Evolutionary conservation across 1,140 invertebrate species (phyloP), one percentile per base, ranked within the genome.

Genomic region (Rhizoglyphus robini): DNA sequence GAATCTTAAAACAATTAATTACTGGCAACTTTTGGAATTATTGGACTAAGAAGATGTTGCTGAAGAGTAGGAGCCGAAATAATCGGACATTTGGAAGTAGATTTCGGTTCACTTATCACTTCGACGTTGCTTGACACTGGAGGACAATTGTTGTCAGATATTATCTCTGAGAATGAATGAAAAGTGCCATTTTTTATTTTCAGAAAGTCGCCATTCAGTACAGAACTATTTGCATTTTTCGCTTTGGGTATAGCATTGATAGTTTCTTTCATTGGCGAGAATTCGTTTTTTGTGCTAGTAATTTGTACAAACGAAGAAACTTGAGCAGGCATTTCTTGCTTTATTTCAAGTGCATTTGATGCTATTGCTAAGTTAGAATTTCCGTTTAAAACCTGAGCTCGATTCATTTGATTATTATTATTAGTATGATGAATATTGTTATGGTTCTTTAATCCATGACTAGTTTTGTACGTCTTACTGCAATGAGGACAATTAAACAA

Each of bases 391-490:
- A 4, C 36, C 61, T 58, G 61, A 63, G 11, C 18, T 32, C 11
- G 58, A n/a, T 60, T n/a, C 18, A 18, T 18, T 51, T 27, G 41
- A 23, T 51, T n/a, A 27, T 65, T 11, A 20, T 11, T 36, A 20
- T 27, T 30, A 3, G 25, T 2, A 66, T 76, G 75, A 58, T 75
- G 71, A 1, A 66, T 57, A 27, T 71, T 61, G 46, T 67, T 69
- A 68, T 89, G 87, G 69, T 81, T 84, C 71, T 85, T 86, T 68
- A 89, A 76, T 32, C 85, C 85, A 74, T 86, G 83, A 15, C 81
- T 77, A 51, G 86, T 86, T 73, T 86, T 86, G 76, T 88, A 89
- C 73, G 83, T 87, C 78, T 88, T 89, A 62, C 86, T 86, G 76
- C 87, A 89, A 72, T n/a, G n/a, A n/a, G 83, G 82, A 75, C 87